phyloP scores from a whole-genome alignment of 2,888 invertebrate species.

The Rotaria macrura region DNA sequence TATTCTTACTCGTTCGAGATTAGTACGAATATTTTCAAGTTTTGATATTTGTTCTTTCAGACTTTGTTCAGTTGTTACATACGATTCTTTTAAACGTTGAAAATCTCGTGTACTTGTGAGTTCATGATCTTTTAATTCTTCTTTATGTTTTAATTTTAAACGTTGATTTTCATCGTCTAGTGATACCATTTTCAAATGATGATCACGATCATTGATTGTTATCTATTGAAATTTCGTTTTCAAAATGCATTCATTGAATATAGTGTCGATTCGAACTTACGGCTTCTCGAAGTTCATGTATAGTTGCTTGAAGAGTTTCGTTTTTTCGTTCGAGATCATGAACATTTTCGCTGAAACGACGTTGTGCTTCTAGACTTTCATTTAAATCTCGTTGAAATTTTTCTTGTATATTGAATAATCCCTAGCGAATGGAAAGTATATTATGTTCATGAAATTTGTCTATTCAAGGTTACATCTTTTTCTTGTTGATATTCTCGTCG shows the following conservation, averaged over 20 bases:
- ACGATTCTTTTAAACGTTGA: slow-evolving; percentile 41
- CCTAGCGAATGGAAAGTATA: background rate
- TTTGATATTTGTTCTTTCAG: slow-evolving; percentile 44
- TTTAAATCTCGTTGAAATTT: slow-evolving; percentile 25
- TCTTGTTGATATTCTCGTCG: slow-evolving; percentile 18
- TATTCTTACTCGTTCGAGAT: slow-evolving; percentile 42
- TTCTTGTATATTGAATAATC: background rate
- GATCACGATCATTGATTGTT: slow-evolving; percentile 21
- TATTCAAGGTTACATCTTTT: slow-evolving; percentile 17
- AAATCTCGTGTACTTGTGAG: slow-evolving; percentile 37
- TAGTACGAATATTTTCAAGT: slow-evolving; percentile 41
- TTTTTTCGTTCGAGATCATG: slow-evolving; percentile 26
- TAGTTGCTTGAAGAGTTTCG: slow-evolving; percentile 8
- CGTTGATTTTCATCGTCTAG: slow-evolving; percentile 25
- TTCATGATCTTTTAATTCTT: slow-evolving; percentile 31
- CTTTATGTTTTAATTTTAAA: slow-evolving; percentile 28
- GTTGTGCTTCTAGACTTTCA: background rate
- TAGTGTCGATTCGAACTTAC: background rate
- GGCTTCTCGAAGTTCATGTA: slow-evolving; percentile 25
- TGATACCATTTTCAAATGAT: slow-evolving; percentile 30
- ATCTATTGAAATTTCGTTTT: background rate
- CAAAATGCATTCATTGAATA: too few relatives aligned
- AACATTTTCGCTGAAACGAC: slow-evolving; percentile 21
- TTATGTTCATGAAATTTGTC: background rate
- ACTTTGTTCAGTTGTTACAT: slow-evolving; percentile 42